phyloP scores from a whole-genome alignment of 2,888 invertebrate genomes.

The Drosophila melanosoma region DNA sequence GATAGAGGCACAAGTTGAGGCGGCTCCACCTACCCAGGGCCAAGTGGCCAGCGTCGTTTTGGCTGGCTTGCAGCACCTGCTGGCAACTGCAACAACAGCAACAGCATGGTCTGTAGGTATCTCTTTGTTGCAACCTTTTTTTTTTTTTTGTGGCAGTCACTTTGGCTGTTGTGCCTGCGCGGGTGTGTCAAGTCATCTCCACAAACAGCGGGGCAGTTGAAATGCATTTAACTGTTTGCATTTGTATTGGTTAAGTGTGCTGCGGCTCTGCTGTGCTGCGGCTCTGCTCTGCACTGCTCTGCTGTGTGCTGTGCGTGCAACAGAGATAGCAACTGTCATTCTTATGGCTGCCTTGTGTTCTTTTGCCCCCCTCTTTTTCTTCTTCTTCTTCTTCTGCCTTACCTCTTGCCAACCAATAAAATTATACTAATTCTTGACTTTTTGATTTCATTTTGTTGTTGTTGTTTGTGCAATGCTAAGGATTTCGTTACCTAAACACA shows the following conservation, averaged over 20 bases:
- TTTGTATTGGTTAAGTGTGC: conserved; percentile 41
- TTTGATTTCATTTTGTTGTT: conserved; percentile 76
- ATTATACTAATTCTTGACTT: conserved; percentile 83
- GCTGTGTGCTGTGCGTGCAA: conserved; percentile 50
- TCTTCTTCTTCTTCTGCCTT: conserved; percentile 26
- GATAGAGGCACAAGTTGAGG: conserved; percentile 22
- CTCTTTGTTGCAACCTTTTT: conserved; percentile 33
- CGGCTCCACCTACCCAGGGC: conserved; percentile 74
- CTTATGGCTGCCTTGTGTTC: conserved; percentile 58
- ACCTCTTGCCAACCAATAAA: conserved; percentile 81
- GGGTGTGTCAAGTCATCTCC: conserved; percentile 80
- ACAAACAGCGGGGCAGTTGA: conserved; percentile 69
- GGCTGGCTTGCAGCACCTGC: conserved; percentile 78
- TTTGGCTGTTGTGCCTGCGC: conserved; percentile 68
- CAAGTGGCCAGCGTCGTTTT: conserved; percentile 61
- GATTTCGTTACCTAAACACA: conserved; percentile 78
- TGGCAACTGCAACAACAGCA: conserved; percentile 30
- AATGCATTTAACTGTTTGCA: conserved; percentile 69
- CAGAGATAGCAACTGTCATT: conserved; percentile 69
- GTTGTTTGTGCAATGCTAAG: conserved; percentile 59
- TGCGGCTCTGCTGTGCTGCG: too few species aligned
- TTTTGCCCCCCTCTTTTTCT: conserved; percentile 13
- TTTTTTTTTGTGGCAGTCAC: conserved; percentile 61
- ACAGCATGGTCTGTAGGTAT: conserved; percentile 18
- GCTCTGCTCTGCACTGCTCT: too few species aligned